A percentile compares a stretch with the other conserved stretches of the same genome.
phyloP scores from a whole-genome alignment of 2,888 invertebrate genomes.

The Mongoloraphidia duomilia region DNA sequence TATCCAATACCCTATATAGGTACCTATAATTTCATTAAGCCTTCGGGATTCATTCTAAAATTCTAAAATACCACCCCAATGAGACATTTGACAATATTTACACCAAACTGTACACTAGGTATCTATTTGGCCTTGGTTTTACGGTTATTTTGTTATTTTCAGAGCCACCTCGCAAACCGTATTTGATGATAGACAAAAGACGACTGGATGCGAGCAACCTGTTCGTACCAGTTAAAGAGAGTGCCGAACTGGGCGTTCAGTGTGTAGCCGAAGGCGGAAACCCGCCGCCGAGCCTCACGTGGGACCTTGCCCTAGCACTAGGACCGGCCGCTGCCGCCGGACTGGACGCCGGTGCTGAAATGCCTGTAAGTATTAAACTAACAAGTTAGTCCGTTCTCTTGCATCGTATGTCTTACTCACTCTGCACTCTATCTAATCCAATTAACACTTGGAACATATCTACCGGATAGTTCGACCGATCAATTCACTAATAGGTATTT shows the following conservation, averaged over 20 bases:
- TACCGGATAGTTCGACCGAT: too few relatives aligned
- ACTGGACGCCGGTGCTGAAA: conserved; percentile 39
- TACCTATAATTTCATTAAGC: too few relatives aligned
- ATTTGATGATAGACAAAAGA: conserved; percentile 72
- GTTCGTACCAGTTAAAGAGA: conserved; percentile 77
- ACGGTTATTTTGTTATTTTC: conserved; percentile 22
- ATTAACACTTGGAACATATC: too few relatives aligned
- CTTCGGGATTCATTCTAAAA: too few relatives aligned
- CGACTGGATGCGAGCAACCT: conserved; percentile 75
- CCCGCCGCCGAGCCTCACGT: conserved; percentile 49
- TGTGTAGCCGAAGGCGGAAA: conserved; percentile 78
- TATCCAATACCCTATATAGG: too few relatives aligned
- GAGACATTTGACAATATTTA: too few relatives aligned
- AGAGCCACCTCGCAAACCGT: conserved; percentile 76
- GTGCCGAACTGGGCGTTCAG: conserved; percentile 64
- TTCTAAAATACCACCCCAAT: too few relatives aligned
- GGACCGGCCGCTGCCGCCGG: conserved; percentile 36
- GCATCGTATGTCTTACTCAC: too few relatives aligned
- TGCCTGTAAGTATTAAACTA: conserved; percentile 21
- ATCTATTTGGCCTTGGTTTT: conserved; percentile 3
- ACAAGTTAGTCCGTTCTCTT: too few relatives aligned
- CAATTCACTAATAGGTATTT: too few relatives aligned
- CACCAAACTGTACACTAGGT: too few relatives aligned
- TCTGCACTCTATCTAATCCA: too few relatives aligned
- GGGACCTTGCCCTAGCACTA: conserved; percentile 45